Evolutionary conservation across 1,140 invertebrate species (phyloP).

Genomic region (Drosophila santomea): DNA sequence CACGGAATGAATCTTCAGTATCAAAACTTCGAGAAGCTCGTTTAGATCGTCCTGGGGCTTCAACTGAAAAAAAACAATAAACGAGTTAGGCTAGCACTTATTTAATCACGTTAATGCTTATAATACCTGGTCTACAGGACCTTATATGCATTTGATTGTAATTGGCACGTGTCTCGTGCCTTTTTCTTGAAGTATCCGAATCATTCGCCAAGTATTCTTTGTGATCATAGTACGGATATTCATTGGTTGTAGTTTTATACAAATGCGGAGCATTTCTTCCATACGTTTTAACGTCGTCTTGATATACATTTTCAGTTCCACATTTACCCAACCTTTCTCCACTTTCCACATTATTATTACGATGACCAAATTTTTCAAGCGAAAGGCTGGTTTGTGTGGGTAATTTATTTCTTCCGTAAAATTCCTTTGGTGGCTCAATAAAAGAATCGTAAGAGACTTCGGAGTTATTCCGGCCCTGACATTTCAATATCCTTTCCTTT

Average conservation of each 20-base stretch:
- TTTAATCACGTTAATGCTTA: not conserved
- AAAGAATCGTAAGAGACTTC: not conserved
- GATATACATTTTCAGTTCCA: not conserved
- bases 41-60: not conserved
- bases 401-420: not conserved
- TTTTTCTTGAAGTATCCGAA: not conserved
- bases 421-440: not conserved
- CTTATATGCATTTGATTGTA: not conserved
- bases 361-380: not conserved
- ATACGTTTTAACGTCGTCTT: not conserved
- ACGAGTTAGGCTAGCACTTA: not conserved
- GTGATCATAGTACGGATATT: not conserved
- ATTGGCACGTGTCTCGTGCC: too few relatives aligned
- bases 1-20: not conserved
- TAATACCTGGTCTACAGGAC: constrained; percentile 1
- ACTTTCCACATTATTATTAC: too few relatives aligned
- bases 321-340: not conserved
- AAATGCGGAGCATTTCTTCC: not conserved
- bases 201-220: not conserved
- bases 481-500: not conserved
- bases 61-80: constrained; percentile 3
- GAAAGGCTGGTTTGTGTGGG: not conserved
- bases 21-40: too few relatives aligned
- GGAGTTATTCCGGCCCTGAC: not conserved
- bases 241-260: not conserved